Evolutionary conservation across 2,113 vertebrate genomes (phyloP).

Genomic region (Psittacus erithacus): DNA sequence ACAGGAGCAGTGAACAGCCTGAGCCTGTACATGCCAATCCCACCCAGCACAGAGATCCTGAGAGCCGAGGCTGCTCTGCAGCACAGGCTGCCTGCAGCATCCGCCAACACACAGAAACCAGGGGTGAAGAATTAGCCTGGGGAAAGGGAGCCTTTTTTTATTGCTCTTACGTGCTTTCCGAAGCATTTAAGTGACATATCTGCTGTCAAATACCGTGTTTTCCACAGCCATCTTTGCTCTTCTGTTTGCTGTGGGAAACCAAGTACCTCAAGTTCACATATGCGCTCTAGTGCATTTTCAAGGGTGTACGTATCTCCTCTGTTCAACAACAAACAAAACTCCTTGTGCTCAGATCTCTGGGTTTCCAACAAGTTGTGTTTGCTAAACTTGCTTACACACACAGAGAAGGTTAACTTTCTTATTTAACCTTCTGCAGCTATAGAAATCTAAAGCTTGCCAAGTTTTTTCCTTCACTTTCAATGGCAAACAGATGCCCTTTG

Average conservation of each 20-base stretch:
- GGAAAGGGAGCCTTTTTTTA: background rate
- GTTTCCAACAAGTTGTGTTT: background rate
- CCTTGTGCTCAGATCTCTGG: background rate
- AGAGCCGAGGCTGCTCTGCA: background rate
- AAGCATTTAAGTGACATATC: background rate
- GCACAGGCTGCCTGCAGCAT: background rate
- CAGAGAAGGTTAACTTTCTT: background rate
- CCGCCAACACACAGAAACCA: accelerated
- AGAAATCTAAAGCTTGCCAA: background rate
- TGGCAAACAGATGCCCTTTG: background rate
- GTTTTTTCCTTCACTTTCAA: background rate
- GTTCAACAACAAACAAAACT: background rate
- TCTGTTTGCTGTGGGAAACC: background rate
- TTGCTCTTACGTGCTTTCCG: background rate
- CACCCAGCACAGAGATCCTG: background rate
- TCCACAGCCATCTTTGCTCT: background rate
- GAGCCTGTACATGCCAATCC: background rate
- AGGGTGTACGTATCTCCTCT: background rate
- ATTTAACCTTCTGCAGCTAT: background rate
- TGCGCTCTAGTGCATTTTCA: background rate
- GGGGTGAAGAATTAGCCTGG: accelerated
- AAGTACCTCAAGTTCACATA: background rate
- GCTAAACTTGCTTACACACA: background rate
- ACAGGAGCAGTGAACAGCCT: background rate
- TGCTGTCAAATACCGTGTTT: background rate